Base-by-base conservation (phyloP, 2,113 vertebrate species). In the Emydura subglobosa region DNA sequence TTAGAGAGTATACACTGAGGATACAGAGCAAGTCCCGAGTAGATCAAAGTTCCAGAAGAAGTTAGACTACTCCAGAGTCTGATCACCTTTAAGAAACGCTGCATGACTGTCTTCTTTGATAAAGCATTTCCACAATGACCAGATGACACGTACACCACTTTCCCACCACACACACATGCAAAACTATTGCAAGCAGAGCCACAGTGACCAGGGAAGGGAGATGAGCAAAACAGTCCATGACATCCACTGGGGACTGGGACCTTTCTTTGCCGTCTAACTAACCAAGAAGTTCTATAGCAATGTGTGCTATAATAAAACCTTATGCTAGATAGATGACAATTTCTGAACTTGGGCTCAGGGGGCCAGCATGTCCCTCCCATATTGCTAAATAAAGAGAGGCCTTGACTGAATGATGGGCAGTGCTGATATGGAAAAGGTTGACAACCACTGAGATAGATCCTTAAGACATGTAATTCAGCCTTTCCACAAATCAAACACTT, bases 131-230 rank as follows among this genome's bases (percentile, higher is more conserved):
- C 19, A 74, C 39, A 12, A 4, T 42, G 72, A 22, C 53, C 1
- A 16, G 39, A 31, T 81, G 84, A 31, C 10, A 2, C 2, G 10
- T 3, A 34, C 81, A 80, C n/a, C 0, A 0, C 34, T 74, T 4
- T 39, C 84, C 44, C 44, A 1, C 53, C 80, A 72, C 0, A 0
- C n/a, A 4, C 14, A 17, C 72, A 11, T 1, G 82, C 29, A 39
- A 25, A 80, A 10, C 79, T 57, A 2, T 14, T 9, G 57, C 42
- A 27, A 50, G 74, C 19, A 79, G 72, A 54, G 16, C 78, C 61
- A 27, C 10, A 42, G 74, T 81, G 31, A 29, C 68, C 68, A 74
- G 39, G 21, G n/a, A 42, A 74, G 16, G n/a, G n/a, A 27, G 57
- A 59, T 1, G 59, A 31, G 13, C 2, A 61, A 29, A 74, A 10